These are phyloP conservation scores for Cataglyphis altisquamis DNA, from an alignment of 2,888 invertebrate species.

Conservation along the genomic window DNA sequence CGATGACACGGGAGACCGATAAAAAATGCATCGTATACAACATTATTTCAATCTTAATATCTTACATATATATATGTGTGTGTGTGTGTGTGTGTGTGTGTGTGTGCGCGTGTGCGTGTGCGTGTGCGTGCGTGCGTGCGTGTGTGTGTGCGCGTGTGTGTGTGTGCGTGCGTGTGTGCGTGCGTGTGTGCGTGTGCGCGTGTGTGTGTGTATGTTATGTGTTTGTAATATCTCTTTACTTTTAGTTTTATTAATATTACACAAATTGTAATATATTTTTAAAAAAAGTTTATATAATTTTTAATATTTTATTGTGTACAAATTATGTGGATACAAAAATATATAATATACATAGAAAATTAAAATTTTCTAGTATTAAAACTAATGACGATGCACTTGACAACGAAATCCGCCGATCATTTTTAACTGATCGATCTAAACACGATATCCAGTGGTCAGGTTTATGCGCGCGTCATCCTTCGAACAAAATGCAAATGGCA, in stretches of 20 bases:
- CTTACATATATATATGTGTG: neutral
- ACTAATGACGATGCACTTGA: neutral
- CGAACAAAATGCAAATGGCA: constrained; percentile 29
- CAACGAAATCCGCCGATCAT: neutral
- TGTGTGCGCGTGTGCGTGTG: no score
- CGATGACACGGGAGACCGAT: constrained; percentile 39
- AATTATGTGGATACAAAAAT: neutral
- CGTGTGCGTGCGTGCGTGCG: no score
- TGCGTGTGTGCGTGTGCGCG: no score
- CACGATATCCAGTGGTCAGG: constrained; percentile 37
- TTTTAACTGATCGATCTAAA: neutral
- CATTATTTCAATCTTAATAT: neutral
- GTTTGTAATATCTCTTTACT: neutral
- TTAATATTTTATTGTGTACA: constrained; percentile 61
- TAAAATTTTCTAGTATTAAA: constrained; percentile 17
- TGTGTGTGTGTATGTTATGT: no score
- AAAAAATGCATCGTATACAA: neutral
- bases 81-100: neutral
- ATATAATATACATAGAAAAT: constrained; percentile 44
- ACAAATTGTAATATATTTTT: neutral
- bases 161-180: no score
- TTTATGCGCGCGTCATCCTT: constrained; percentile 61
- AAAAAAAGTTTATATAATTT: constrained; percentile 20
- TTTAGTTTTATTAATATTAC: neutral
- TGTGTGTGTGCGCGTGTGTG: no score